These are phyloP conservation scores for Agrenia bidenticulata DNA, from an alignment of 2,888 invertebrate genomes.

Conservation along the genomic window DNA sequence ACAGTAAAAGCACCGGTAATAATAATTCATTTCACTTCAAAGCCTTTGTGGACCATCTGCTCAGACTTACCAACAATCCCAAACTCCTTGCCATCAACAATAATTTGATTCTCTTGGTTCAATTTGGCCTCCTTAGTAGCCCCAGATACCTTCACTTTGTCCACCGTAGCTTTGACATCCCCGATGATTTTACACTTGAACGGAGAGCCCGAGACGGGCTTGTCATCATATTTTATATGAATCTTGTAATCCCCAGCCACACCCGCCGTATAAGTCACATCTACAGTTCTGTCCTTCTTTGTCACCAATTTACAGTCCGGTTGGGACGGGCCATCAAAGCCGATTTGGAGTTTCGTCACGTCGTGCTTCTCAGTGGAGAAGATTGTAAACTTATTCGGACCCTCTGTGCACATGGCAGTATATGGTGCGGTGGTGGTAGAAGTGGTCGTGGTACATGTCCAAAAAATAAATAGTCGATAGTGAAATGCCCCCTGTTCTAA, in stretches of 20 bases:
- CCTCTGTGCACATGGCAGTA: slow-evolving; percentile 16
- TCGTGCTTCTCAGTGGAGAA: slow-evolving; percentile 24
- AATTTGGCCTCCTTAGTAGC: slow-evolving; percentile 22
- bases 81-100: slow-evolving; percentile 26
- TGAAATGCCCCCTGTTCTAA: too few relatives aligned
- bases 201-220: slow-evolving; percentile 24
- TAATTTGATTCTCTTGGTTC: slow-evolving; percentile 23
- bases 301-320: slow-evolving; percentile 27
- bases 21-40: too few relatives aligned
- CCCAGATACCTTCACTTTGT: slow-evolving; percentile 23
- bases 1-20: too few relatives aligned
- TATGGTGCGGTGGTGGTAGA: too few relatives aligned
- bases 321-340: slow-evolving; percentile 29
- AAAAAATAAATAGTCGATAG: too few relatives aligned
- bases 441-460: too few relatives aligned
- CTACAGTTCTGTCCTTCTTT: slow-evolving; percentile 30
- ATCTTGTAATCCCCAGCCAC: slow-evolving; percentile 30
- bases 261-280: slow-evolving; percentile 23
- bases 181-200: slow-evolving; percentile 26
- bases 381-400: slow-evolving; percentile 28
- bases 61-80: slow-evolving; percentile 18
- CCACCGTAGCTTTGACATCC: slow-evolving; percentile 23
- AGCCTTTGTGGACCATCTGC: background rate
- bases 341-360: slow-evolving; percentile 26
- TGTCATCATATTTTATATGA: slow-evolving; percentile 28